Percentiles rank a stretch among this genome's conserved stretches.
Evolutionary conservation across 2,797 vertebrate genomes (phyloP).

Genomic region (Micropoecilia bifurca): DNA sequence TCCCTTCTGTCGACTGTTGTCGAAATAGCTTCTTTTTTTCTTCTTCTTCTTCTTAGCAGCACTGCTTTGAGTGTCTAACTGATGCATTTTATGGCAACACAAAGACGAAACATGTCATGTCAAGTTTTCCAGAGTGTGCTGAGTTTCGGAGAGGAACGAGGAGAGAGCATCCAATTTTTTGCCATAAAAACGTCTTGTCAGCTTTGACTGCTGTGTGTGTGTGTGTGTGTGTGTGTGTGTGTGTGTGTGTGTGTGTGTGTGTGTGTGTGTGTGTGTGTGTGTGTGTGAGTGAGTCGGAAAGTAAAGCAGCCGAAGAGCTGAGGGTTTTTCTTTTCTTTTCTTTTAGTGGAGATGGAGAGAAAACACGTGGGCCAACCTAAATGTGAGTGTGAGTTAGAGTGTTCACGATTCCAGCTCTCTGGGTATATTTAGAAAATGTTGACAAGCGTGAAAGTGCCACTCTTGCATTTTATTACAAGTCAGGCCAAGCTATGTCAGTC

Average conservation of each 20-base stretch:
- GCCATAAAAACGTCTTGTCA: slow-evolving; percentile 68
- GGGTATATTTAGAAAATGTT: slow-evolving; percentile 81
- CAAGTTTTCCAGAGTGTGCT: slow-evolving; percentile 58
- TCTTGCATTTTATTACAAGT: slow-evolving; percentile 81
- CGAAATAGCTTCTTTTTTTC: slow-evolving; percentile 57
- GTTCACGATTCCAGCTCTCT: slow-evolving; percentile 41
- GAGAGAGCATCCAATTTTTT: slow-evolving; percentile 66
- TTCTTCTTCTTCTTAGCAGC: slow-evolving; percentile 45
- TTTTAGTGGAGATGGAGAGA: slow-evolving; percentile 62
- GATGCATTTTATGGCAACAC: slow-evolving; percentile 45
- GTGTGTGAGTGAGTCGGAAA: slow-evolving; percentile 28
- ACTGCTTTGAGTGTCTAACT: slow-evolving; percentile 50
- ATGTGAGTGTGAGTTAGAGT: slow-evolving; percentile 9
- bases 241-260: slow-evolving; percentile 9
- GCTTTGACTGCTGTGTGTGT: slow-evolving; percentile 52
- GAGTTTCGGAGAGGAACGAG: slow-evolving; percentile 67
- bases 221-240: not conserved
- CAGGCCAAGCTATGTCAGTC: slow-evolving; percentile 72
- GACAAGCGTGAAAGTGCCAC: slow-evolving; percentile 81
- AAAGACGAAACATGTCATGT: slow-evolving; percentile 64
- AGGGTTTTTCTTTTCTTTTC: slow-evolving; percentile 37
- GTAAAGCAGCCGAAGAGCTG: slow-evolving; percentile 42
- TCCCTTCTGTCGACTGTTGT: slow-evolving; percentile 55
- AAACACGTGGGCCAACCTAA: slow-evolving; percentile 36
- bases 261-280: slow-evolving; percentile 14